Percentiles rank a stretch among this genome's conserved stretches.
Evolutionary conservation across 2,888 invertebrate species (phyloP).

Genomic region (Apoda limacodes): DNA sequence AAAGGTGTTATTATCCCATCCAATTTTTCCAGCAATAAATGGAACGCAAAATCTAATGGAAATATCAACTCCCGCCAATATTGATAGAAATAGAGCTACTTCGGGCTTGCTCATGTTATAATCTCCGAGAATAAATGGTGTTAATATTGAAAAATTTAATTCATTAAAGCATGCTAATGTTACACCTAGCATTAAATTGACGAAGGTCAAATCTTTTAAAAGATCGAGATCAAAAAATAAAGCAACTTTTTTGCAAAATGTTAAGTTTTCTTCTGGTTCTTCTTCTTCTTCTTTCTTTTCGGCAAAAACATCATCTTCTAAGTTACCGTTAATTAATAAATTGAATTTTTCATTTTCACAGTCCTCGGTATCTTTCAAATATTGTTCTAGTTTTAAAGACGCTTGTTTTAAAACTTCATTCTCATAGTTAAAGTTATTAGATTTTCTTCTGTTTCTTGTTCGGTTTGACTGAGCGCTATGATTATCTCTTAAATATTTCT

Average conservation of each 20-base stretch:
- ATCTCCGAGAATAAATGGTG: slow-evolving; percentile 79
- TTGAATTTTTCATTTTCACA: slow-evolving; percentile 37
- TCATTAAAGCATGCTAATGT: slow-evolving; percentile 79
- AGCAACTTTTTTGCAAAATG: slow-evolving; percentile 66
- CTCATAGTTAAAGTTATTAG: slow-evolving; percentile 71
- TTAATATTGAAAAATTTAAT: slow-evolving; percentile 78
- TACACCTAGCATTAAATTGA: slow-evolving; percentile 78
- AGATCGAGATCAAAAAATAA: slow-evolving; percentile 79
- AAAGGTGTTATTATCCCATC: slow-evolving; percentile 78
- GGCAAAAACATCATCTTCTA: slow-evolving; percentile 40
- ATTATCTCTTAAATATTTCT: slow-evolving; percentile 54
- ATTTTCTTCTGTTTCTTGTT: slow-evolving; percentile 44
- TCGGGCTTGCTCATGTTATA: slow-evolving; percentile 71
- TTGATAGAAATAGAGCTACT: slow-evolving; percentile 77
- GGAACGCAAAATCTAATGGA: slow-evolving; percentile 75
- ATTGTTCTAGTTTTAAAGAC: slow-evolving; percentile 62
- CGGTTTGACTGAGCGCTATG: slow-evolving; percentile 55
- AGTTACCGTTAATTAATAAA: slow-evolving; percentile 34
- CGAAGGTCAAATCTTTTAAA: slow-evolving; percentile 75
- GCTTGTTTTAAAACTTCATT: slow-evolving; percentile 70
- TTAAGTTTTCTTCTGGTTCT: slow-evolving; percentile 37
- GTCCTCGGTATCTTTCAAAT: slow-evolving; percentile 49
- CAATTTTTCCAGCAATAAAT: slow-evolving; percentile 75
- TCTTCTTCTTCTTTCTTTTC: slow-evolving; percentile 24
- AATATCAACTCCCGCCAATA: slow-evolving; percentile 75